Base-by-base conservation (phyloP, 1,140 invertebrate genomes). In the Psilanteris sp. region DNA sequence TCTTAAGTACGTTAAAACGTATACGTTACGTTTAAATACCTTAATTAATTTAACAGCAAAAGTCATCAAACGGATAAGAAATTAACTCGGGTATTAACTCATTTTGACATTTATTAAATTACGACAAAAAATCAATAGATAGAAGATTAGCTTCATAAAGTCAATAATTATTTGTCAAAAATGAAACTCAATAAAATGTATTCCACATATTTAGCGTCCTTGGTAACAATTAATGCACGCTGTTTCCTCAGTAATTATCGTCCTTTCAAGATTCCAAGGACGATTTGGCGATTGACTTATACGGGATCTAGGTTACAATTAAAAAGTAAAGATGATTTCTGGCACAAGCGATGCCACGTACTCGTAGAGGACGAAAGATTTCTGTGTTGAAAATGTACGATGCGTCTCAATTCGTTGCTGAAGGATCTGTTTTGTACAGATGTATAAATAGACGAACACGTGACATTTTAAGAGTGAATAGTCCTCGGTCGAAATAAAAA, bases 201-300 rank as follows among this genome's bases (percentile, higher is more conserved):
- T 64, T 62, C 48, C 67, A 9, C 32, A 55, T 41, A 46, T 61
- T 72, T 44, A 18, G 36, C 50, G 73, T 68, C 54, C 46, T 67
- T 15, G 24, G 1, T 0, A 36, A 43, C 59, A 62, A 71, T 79
- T 67, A 77, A 78, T 71, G 36, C 43, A 18, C 52, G 43, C 9
- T 22, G 39, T 61, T 74, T 71, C 70, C 73, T 77, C 62, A 18
- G 54, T 59, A 52, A 76, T 78, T 78, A 80, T 57, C 52, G 41
- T 66, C 36, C 67, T 55, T 48, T 70, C 59, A 44, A 29, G 75
- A 68, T 54, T 32, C 14, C 67, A 75, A 79, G 77, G 77, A 67
- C 77, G 55, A 43, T 64, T 32, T 24, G 26, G 7, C 71, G 54
- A 75, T 64, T 59, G 15, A 74, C 41, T 46, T 39, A 54, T 62